phyloP scores from a whole-genome alignment of 2,888 invertebrate genomes.

The Folsomia manolachei region DNA sequence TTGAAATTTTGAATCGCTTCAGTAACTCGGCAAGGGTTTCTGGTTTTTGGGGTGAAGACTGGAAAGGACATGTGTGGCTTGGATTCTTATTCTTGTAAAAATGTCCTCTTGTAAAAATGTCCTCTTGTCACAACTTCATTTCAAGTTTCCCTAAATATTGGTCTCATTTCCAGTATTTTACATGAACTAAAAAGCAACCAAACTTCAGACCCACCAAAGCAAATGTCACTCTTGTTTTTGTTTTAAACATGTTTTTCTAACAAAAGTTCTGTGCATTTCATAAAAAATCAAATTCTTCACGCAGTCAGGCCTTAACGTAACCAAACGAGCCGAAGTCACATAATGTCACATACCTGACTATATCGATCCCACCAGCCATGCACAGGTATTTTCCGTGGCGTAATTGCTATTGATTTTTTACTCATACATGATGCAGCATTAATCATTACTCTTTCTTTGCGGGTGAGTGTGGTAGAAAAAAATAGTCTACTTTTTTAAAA shows the following conservation, averaged over 20 bases:
- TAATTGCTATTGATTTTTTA: constrained; percentile 1
- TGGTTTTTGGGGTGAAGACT: neutral
- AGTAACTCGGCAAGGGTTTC: neutral
- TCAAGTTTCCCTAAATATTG: neutral
- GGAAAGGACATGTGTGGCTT: neutral
- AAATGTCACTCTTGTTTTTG: too few relatives aligned
- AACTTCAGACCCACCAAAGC: too few relatives aligned
- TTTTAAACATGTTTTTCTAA: too few relatives aligned
- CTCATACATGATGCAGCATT: constrained; percentile 3
- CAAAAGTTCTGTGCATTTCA: too few relatives aligned
- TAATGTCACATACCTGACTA: neutral
- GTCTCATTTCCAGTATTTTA: neutral
- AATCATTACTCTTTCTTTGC: neutral
- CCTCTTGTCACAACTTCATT: neutral
- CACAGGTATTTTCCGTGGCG: neutral
- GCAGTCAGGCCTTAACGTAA: too few relatives aligned
- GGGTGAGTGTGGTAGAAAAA: neutral
- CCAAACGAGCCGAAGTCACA: too few relatives aligned
- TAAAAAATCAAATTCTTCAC: too few relatives aligned
- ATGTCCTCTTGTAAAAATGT: neutral
- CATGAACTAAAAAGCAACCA: neutral
- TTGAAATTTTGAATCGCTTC: neutral
- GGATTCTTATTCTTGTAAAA: neutral
- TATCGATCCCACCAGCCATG: too few relatives aligned
- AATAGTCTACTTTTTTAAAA: too few relatives aligned